Evolutionary conservation across 2,888 invertebrate genomes (phyloP).

Genomic region (Trichogramma evanescens): DNA sequence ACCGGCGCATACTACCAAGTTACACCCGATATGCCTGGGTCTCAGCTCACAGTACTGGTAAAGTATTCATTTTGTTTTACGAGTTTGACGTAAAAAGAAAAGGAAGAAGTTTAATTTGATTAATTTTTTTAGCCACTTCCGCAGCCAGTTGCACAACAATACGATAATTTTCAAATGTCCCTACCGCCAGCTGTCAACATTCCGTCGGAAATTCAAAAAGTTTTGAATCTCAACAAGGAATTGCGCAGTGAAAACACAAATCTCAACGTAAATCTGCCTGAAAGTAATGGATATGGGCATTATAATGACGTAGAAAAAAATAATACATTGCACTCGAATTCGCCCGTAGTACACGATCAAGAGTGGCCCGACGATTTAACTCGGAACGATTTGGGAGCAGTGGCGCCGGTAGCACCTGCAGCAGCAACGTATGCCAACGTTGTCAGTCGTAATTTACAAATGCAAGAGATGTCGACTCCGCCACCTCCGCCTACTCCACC

Average conservation of each 20-base stretch:
- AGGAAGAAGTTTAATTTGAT: not conserved
- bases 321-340: constrained; percentile 18
- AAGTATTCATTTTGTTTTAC: too few relatives aligned
- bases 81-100: too few relatives aligned
- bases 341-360: constrained; percentile 23
- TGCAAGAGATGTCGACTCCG: not conserved
- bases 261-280: constrained; percentile 30
- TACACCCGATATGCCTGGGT: too few relatives aligned
- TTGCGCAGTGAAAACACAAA: constrained; percentile 34
- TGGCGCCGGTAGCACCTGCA: constrained; percentile 15
- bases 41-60: too few relatives aligned
- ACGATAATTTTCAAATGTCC: constrained; percentile 34
- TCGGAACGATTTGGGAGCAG: constrained; percentile 10
- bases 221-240: constrained; percentile 34
- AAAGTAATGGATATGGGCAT: constrained; percentile 29
- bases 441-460: constrained; percentile 22
- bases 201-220: constrained; percentile 26
- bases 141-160: constrained; percentile 28
- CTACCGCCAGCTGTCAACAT: constrained; percentile 16
- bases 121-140: not conserved
- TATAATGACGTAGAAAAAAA: constrained; percentile 41
- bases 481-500: constrained; percentile 34
- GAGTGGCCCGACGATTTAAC: constrained; percentile 42
- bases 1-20: not conserved
- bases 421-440: constrained; percentile 35